A percentile compares a stretch with the other conserved stretches of the same genome.
Conservation (phyloP, 2,888 invertebrate genomes). For the Drosophila falleni region DNA sequence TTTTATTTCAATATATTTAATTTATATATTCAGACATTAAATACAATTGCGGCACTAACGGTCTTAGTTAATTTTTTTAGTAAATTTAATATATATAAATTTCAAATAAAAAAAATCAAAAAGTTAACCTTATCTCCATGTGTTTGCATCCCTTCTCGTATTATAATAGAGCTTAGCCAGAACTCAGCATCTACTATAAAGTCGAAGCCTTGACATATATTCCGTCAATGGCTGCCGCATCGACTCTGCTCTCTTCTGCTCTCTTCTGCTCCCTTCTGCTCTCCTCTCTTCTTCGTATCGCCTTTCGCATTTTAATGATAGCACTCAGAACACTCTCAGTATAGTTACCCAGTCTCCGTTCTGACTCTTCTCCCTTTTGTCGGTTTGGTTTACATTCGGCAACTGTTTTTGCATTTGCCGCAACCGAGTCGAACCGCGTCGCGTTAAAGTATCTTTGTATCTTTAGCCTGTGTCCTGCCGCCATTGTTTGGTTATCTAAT, state of each 20-base stretch:
- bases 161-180: not conserved
- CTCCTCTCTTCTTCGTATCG: not conserved
- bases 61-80: no score
- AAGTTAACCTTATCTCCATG: no score
- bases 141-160: constrained; percentile 1
- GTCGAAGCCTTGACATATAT: constrained; percentile 41
- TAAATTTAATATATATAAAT: no score
- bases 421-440: constrained; percentile 3
- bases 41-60: no score
- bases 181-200: not conserved
- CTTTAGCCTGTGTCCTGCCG: constrained; percentile 30
- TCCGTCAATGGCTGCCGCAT: constrained; percentile 38
- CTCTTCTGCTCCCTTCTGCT: not conserved
- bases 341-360: not conserved
- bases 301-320: constrained; percentile 42
- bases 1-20: no score
- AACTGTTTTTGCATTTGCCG: constrained; percentile 21
- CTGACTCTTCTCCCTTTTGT: constrained; percentile 4
- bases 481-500: constrained; percentile 76
- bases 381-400: constrained; percentile 39
- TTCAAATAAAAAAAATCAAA: no score
- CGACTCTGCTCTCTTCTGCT: not conserved
- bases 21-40: no score
- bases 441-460: constrained; percentile 35
- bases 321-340: constrained; percentile 37